phyloP scores from a whole-genome alignment of 2,113 vertebrate genomes.

The Aramus guarauna region DNA sequence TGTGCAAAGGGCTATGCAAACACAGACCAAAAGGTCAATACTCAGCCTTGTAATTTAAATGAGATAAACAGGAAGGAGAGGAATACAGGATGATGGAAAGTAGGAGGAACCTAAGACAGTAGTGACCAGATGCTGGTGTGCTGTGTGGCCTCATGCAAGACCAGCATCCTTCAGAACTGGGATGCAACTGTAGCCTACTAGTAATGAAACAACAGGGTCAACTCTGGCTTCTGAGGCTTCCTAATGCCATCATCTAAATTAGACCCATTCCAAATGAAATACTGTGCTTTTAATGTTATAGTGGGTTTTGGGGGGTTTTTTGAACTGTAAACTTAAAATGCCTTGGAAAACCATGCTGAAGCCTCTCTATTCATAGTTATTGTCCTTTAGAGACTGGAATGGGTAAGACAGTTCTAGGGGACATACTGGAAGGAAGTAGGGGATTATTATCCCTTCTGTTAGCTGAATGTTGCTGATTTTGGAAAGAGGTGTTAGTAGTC shows the following conservation, averaged over 20 bases:
- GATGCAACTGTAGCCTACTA: neutral
- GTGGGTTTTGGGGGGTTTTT: neutral
- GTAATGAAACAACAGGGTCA: rapidly evolving
- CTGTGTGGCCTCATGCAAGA: neutral
- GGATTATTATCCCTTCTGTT: neutral
- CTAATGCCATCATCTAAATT: neutral
- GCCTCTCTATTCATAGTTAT: neutral
- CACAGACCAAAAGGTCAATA: neutral
- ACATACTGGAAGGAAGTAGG: neutral
- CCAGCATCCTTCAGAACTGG: neutral
- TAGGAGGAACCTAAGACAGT: neutral
- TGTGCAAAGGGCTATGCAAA: neutral
- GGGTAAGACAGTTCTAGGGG: neutral
- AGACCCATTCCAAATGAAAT: neutral
- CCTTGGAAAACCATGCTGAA: neutral
- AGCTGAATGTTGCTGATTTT: neutral
- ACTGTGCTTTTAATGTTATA: neutral
- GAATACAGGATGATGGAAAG: neutral
- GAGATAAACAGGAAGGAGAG: neutral
- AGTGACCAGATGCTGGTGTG: neutral
- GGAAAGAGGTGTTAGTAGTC: neutral
- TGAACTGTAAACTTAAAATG: neutral
- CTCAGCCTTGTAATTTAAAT: neutral
- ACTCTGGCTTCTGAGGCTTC: neutral
- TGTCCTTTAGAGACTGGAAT: neutral